Evolutionary conservation across 2,113 vertebrate species (phyloP).

Genomic region (Mormyrus iriodes): DNA sequence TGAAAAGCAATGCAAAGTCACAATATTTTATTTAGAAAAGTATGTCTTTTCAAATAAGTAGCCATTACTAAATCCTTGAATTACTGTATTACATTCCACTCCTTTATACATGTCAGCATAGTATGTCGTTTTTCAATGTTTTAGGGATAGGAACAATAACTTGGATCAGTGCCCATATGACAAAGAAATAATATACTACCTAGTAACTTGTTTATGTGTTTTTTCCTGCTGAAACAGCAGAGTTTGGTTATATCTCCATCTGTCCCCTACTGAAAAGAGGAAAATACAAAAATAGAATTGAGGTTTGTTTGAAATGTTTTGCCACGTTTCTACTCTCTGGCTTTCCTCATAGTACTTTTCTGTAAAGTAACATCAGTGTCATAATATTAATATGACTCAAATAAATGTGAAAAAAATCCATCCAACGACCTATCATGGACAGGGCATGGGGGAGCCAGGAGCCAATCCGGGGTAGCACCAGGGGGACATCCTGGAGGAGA

Average conservation of each 20-base stretch:
- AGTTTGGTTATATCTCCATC: neutral
- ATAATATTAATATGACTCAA: neutral
- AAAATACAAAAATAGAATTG: neutral
- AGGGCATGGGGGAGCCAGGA: neutral
- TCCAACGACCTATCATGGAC: neutral
- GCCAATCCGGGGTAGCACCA: neutral
- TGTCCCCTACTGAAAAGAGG: neutral
- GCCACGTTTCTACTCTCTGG: neutral
- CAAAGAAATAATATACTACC: neutral
- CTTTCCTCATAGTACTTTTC: neutral
- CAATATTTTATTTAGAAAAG: neutral
- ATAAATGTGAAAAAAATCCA: neutral
- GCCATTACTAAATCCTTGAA: neutral
- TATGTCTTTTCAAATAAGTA: constrained; percentile 1
- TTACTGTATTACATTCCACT: neutral
- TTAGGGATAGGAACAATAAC: neutral
- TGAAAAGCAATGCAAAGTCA: neutral
- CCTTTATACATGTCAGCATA: neutral
- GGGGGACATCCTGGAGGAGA: neutral
- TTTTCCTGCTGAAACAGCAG: neutral
- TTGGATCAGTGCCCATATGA: neutral
- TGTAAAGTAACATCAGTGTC: neutral
- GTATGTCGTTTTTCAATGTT: neutral
- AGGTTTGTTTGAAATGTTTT: neutral
- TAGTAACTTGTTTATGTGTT: neutral